Base-by-base conservation (phyloP, 2,797 vertebrate species). In the Cichlasoma orientale region DNA sequence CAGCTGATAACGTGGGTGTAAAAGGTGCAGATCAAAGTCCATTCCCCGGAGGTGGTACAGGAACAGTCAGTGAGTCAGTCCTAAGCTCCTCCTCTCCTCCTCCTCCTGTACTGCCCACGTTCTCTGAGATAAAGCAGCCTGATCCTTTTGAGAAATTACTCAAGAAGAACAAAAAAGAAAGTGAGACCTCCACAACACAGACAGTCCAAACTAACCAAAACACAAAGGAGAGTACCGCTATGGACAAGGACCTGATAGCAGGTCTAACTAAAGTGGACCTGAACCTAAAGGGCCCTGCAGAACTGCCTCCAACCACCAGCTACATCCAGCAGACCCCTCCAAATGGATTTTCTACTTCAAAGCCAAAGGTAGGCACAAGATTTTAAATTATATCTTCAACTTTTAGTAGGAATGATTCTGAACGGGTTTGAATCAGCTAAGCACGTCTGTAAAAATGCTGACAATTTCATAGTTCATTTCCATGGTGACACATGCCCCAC, bases 131-230 rank as follows among this genome's bases (percentile, higher is more conserved):
- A 61, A 96, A 94, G 86, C 90, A 96, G 76, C 93, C 95, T 59
- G 93, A 93, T 88, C 93, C 92, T 87, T 92, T 96, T 88, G 96
- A 97, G 85, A 97, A 96, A 77, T 93, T 93, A 75, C 80, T 95
- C 27, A 95, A 92, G 91, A 93, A 90, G 73, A 92, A 94, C 71
- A 93, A 90, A 83, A 75, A 92, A 18, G 90, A 77, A 69, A 75
- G 91, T 0, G 87, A 85, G 78, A 82, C 58, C 41, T 78, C 82
- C 4, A 25, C 33, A 5, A 52, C 29, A 23, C 70, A 82, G 55
- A 68, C 10, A 4, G 19, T 27, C 61, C 21, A 86, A 83, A 57
- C 38, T n/a, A 69, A 83, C 4, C 79, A 70, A 27, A 83, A 77
- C 52, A 38, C 84, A 31, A 68, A 50, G 63, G 66, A 25, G 21